Percentiles rank a stretch among this genome's conserved stretches.
These are phyloP conservation scores for Penaeus chinensis DNA, from an alignment of 1,140 invertebrate genomes.

Conservation along the genomic window DNA sequence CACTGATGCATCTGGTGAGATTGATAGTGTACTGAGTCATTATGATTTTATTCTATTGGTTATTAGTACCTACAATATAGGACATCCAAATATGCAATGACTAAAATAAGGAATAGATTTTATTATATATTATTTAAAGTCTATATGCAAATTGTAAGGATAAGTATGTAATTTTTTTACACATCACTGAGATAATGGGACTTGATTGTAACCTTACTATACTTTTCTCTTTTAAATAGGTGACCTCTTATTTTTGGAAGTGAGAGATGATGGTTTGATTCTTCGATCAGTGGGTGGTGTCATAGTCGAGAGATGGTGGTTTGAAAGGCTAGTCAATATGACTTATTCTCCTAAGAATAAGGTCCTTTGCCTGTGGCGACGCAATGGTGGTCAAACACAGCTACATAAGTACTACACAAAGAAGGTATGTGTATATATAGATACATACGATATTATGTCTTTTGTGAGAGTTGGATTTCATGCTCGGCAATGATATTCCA, in stretches of 20 bases:
- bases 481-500: too few species aligned
- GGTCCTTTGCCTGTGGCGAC: constrained; percentile 94
- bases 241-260: constrained; percentile 96
- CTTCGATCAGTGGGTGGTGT: constrained; percentile 91
- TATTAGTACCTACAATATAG: too few species aligned
- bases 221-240: constrained; percentile 70
- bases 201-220: not conserved
- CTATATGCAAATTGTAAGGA: too few species aligned
- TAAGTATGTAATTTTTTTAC: too few species aligned
- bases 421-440: constrained; percentile 78
- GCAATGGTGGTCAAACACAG: constrained; percentile 89
- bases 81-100: too few species aligned
- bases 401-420: constrained; percentile 99
- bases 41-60: too few species aligned
- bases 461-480: not conserved
- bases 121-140: too few species aligned
- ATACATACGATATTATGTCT: not conserved
- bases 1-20: constrained; percentile 81
- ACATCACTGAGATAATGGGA: too few species aligned
- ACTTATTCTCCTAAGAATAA: constrained; percentile 98
- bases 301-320: constrained; percentile 98
- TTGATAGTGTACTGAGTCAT: not conserved
- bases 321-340: constrained; percentile 98
- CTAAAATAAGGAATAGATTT: too few species aligned
- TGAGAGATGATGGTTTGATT: constrained; percentile 96